Base-by-base conservation (phyloP, 2,888 invertebrate genomes). In the Ennomos quercinarius region DNA sequence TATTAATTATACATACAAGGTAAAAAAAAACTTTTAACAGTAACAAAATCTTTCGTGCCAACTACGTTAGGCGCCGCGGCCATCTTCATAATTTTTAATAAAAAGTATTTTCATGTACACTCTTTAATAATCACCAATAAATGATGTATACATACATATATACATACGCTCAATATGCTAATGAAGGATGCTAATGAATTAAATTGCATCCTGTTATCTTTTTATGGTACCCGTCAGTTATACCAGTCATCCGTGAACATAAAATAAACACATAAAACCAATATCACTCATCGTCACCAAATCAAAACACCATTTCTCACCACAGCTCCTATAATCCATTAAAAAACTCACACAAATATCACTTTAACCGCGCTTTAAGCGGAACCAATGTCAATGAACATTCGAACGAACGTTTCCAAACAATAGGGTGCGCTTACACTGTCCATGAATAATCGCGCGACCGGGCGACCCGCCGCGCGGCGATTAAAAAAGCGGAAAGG, bases 371-470 rank as follows among this genome's bases (percentile, higher is more conserved):
- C 66, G 68, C 65, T 71, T 71, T 73, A 56, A 77, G 77, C 82
- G 81, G 79, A 85, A 86, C 86, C 73, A 83, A 89, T 88, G 77
- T 71, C 81, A 84, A 87, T 86, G 81, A 82, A 81, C 67, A 63
- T 73, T 66, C 37, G n/a, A 51, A 48, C 11, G 70, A 34, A 13
- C 57, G 48, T 39, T 40, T 54, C 66, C 73, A 76, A 70, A 79
- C 69, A 76, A 72, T 73, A 81, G 77, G 78, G 73, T 72, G 66
- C 75, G 76, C 78, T 64, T 77, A 85, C 84, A 86, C 82, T 77
- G 70, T 61, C 81, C 80, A 79, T 81, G 72, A 81, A 81, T 80
- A 83, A 84, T 83, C 81, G 79, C 73, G 72, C 74, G 77, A 48
- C 53, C 10, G 39, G 76, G 79, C 84, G 76, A 81, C 84, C 84